phyloP scores from a whole-genome alignment of 2,113 vertebrate species.

The Perca flavescens region DNA sequence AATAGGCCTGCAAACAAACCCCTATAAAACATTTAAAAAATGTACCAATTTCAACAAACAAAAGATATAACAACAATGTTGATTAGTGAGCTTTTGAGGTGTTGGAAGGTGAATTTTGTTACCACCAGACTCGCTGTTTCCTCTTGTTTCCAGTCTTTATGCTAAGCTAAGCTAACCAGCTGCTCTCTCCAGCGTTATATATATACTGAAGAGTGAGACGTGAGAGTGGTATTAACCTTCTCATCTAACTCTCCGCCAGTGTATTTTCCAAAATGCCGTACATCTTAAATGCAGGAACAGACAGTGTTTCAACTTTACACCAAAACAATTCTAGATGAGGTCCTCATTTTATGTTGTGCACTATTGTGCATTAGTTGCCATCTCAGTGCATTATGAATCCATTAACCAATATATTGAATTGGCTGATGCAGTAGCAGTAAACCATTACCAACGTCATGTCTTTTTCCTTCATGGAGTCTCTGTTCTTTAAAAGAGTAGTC shows the following conservation, averaged over 20 bases:
- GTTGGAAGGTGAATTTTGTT: not conserved
- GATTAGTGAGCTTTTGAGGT: not conserved
- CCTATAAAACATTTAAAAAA: not conserved
- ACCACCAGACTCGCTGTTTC: not conserved
- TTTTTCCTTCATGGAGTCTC: not conserved
- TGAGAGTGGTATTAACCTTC: too few relatives aligned
- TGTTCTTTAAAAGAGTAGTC: not conserved
- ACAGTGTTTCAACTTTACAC: not conserved
- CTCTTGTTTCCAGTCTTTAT: not conserved
- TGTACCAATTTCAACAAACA: not conserved
- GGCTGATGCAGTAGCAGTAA: not conserved
- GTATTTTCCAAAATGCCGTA: not conserved
- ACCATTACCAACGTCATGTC: not conserved
- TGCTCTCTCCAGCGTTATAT: not conserved
- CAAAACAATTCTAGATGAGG: not conserved
- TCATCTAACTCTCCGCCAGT: not conserved
- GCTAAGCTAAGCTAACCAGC: slow-evolving; percentile 27
- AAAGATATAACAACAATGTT: not conserved
- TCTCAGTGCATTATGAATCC: slow-evolving; percentile 10
- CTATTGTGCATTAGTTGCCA: not conserved
- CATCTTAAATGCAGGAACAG: not conserved
- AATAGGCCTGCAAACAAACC: not conserved
- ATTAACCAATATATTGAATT: slow-evolving; percentile 2
- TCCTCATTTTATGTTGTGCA: not conserved
- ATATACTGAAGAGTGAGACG: not conserved